Base-by-base conservation (phyloP, 1,140 invertebrate genomes). In the Chrysoperla carnea region DNA sequence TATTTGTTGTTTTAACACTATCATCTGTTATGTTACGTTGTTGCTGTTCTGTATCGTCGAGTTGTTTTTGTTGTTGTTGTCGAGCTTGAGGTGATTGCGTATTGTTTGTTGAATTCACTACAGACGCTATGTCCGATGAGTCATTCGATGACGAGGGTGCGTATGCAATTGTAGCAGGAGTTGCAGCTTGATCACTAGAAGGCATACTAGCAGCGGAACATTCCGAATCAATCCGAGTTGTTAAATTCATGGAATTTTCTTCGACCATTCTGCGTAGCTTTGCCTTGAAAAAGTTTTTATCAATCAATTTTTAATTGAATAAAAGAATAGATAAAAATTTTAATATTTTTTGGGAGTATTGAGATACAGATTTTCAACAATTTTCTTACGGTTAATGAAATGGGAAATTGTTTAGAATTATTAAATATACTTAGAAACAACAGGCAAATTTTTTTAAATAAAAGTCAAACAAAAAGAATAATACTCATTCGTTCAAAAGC, bases 221-320 rank as follows among this genome's bases (percentile, higher is more conserved):
- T 28, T 58, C 56, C 53, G 56, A 50, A 40, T 56, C 52, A 45
- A 56, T 56, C 51, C 54, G 54, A 49, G 55, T 43, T 48, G 49
- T 50, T 40, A 58, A 41, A 44, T 55, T 51, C 29, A 50, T 46
- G 38, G 56, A 54, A 46, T 58, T 53, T 55, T 58, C 56, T 50
- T 58, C 56, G 53, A 58, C 56, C 56, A 58, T 58, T 58, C 53
- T 58, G 56, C 55, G 55, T 54, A 57, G 51, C 49, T 56, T 55
- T 45, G 49, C 52, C 50, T 57, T 36, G 36, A 48, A 48, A 33
- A 33, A 33, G 29, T 31, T 7, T 11, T 7, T 31, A n/a, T n/a
- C n/a, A n/a, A n/a, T n/a, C n/a, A n/a, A n/a, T n/a, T n/a, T n/a
- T n/a, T n/a, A n/a, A n/a, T n/a, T n/a, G n/a, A 31, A 31, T 31